Evolutionary conservation across 1,140 invertebrate species (phyloP).

Genomic region (Scaptomyza graminum): DNA sequence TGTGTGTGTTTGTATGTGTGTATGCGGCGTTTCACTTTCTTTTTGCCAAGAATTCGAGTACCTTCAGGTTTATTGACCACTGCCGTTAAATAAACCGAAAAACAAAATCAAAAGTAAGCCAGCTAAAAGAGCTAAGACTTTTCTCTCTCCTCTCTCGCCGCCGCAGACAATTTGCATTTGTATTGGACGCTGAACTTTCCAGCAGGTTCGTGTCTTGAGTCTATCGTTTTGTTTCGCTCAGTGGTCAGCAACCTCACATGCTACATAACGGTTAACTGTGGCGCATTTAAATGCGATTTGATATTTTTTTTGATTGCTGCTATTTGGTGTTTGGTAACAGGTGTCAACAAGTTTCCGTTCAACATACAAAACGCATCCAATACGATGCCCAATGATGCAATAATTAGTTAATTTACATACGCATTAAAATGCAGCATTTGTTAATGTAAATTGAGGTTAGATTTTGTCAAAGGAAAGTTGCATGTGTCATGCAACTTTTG

Average conservation of each 20-base stretch:
- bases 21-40: conserved; percentile 68
- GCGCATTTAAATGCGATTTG: conserved; percentile 59
- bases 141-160: background rate
- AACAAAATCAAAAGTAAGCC: conserved; percentile 37
- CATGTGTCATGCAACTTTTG: conserved; percentile 12
- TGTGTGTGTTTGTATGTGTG: conserved; percentile 1
- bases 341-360: conserved; percentile 20
- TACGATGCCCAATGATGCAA: conserved; percentile 43
- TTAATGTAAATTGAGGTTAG: background rate
- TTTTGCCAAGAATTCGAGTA: conserved; percentile 69
- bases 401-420: conserved; percentile 23
- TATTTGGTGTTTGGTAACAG: conserved; percentile 50
- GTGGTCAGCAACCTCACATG: conserved; percentile 47
- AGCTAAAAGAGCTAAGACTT: conserved; percentile 19
- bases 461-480: conserved; percentile 32
- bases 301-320: conserved; percentile 15
- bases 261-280: conserved; percentile 34
- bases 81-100: conserved; percentile 9
- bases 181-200: conserved; percentile 50
- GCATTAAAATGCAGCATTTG: background rate
- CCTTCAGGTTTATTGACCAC: conserved; percentile 64
- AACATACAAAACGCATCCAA: conserved; percentile 29
- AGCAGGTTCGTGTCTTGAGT: conserved; percentile 68
- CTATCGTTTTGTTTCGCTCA: conserved; percentile 61
- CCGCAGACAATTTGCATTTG: background rate